Evolutionary conservation across 1,140 invertebrate genomes (phyloP).

Genomic region (Ericerus pela): DNA sequence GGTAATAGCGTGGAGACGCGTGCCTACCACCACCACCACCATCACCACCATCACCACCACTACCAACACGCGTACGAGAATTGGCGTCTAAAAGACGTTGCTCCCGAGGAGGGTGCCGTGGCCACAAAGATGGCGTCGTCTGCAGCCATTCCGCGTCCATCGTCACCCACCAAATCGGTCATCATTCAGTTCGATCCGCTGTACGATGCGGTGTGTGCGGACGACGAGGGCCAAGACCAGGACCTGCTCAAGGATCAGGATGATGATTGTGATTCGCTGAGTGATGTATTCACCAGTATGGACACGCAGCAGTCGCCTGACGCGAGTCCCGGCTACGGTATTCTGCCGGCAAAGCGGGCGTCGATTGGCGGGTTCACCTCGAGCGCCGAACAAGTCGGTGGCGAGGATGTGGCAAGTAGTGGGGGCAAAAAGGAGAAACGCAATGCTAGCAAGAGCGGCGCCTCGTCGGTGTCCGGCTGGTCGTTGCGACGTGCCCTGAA

Average conservation of each 20-base stretch:
- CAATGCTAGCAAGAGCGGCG: too few relatives aligned
- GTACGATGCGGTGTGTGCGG: conserved; percentile 19
- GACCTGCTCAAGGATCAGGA: too few relatives aligned
- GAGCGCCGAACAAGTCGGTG: too few relatives aligned
- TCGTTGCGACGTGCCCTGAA: not conserved
- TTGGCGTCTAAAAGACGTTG: not conserved
- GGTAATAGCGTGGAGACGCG: not conserved
- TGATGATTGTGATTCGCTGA: too few relatives aligned
- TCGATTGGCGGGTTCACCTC: too few relatives aligned
- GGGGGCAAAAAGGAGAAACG: too few relatives aligned
- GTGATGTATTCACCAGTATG: too few relatives aligned
- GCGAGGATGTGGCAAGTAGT: too few relatives aligned
- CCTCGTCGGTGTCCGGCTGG: too few relatives aligned
- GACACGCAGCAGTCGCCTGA: too few relatives aligned
- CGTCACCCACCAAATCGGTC: conserved; percentile 20
- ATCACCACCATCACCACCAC: not conserved
- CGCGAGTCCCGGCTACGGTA: too few relatives aligned
- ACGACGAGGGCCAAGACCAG: not conserved
- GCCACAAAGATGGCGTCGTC: not conserved
- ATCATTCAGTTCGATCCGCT: conserved; percentile 28
- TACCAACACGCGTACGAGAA: not conserved
- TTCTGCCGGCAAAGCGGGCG: too few relatives aligned
- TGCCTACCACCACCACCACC: not conserved
- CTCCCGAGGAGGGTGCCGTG: not conserved
- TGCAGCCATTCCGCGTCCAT: not conserved